A percentile compares a stretch with the other conserved stretches of the same genome.
phyloP scores from a whole-genome alignment of 2,888 invertebrate genomes.

The Sesamia inferens region DNA sequence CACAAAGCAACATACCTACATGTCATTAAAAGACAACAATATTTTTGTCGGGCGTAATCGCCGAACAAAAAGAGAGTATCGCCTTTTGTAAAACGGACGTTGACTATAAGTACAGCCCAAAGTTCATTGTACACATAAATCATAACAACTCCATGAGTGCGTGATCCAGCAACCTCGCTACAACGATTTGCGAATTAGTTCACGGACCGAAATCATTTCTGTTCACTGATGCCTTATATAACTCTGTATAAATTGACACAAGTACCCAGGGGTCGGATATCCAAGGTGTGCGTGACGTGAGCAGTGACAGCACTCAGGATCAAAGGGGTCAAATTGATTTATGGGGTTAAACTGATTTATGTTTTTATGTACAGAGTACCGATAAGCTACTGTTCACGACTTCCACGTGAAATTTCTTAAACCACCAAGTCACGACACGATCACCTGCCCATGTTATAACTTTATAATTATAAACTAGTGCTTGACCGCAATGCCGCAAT shows the following conservation, averaged over 20 bases:
- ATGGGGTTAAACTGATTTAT: background rate
- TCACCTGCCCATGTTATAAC: background rate
- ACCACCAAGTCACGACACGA: no score
- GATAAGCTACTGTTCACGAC: background rate
- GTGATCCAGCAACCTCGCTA: constrained; percentile 19
- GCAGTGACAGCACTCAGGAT: background rate
- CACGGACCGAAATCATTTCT: constrained; percentile 30
- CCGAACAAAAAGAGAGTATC: background rate
- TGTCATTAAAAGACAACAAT: background rate
- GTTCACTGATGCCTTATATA: constrained; percentile 25
- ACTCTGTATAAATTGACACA: background rate
- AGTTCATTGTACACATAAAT: constrained; percentile 18
- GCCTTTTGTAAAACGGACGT: background rate
- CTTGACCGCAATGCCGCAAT: no score
- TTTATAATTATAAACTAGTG: background rate
- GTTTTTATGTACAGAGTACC: background rate
- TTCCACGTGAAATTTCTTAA: background rate
- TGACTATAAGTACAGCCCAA: background rate
- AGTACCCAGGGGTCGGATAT: background rate
- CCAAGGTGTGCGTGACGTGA: constrained; percentile 31
- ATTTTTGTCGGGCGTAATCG: background rate
- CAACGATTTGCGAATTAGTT: constrained; percentile 57
- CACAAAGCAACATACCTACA: background rate
- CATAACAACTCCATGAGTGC: constrained; percentile 9
- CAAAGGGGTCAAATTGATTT: constrained; percentile 12